Evolutionary conservation across 2,797 vertebrate species (phyloP), one percentile per base, ranked within the genome.

Genomic region (Tadarida brasiliensis): DNA sequence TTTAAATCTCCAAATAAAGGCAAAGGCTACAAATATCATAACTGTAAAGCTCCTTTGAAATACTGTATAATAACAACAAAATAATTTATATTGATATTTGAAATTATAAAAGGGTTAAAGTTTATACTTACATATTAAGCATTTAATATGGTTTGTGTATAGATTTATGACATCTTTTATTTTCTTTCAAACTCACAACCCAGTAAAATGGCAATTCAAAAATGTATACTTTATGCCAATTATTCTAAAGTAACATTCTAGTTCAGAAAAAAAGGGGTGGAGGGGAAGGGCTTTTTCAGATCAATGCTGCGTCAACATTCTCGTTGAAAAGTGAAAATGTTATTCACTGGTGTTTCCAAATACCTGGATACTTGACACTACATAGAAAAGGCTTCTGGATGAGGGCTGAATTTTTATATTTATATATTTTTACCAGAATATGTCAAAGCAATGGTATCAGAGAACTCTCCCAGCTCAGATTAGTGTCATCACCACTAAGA

Each of bases 281-380:
- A 7, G 39, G 39, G 39, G 39, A 49, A 71, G 2, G 33, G 24
- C 51, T 81, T 93, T 94, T 87, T 54, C 12, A 89, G 39, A 87
- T 90, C 76, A 96, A 90, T 57, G 2, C 51, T 95, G 30, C 80
- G 84, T 96, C 91, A 94, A 94, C 30, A 81, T 91, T 85, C 47
- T 93, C 70, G 71, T 70, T 93, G 51, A 90, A 94, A 94, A 96
- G 93, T 83, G 51, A 97, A 97, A 96, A 86, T 91, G 57, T 87
- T 89, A 97, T 14, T 93, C 91, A 97, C 61, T 74, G 63, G 59
- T 87, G 26, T 85, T 96, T 97, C 33, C 63, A 93, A 74, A 94
- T 93, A 90, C 76, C 30, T 94, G 12, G 33, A 65, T 70, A 90
- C 24, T 81, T 87, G 35, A 94, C n/a, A 93, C 14, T 70, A 65